These are phyloP conservation scores for Recurvirostra avosetta DNA, from an alignment of 2,113 vertebrate species.

Conservation along the genomic window DNA sequence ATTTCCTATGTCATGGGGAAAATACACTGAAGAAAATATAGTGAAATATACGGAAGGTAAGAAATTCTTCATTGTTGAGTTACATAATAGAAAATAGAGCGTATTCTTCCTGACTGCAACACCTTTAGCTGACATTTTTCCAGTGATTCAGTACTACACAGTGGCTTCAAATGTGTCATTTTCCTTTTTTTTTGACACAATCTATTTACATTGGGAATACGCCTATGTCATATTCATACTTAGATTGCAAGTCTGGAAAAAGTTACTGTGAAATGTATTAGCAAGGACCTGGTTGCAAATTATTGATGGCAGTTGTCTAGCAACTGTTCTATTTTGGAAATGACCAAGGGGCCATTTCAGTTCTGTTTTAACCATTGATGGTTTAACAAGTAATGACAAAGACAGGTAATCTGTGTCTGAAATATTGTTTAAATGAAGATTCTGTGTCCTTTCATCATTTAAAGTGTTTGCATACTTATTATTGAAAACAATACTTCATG, in stretches of 20 bases:
- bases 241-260: not conserved
- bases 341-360: not conserved
- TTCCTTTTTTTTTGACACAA: not conserved
- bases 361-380: not conserved
- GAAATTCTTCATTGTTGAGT: not conserved
- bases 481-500: not conserved
- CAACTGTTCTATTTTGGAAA: not conserved
- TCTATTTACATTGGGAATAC: not conserved
- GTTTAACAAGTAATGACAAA: not conserved
- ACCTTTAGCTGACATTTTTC: not conserved
- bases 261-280: not conserved
- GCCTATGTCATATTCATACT: not conserved
- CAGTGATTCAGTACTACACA: not conserved
- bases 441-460: not conserved
- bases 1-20: not conserved
- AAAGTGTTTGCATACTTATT: not conserved
- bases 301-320: not conserved
- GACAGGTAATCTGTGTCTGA: not conserved
- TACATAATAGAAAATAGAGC: not conserved
- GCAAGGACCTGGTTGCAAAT: not conserved
- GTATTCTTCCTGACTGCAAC: not conserved
- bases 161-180: not conserved
- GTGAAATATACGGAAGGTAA: not conserved
- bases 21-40: not conserved
- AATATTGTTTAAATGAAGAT: not conserved